Base-by-base conservation (phyloP, 2,113 vertebrate genomes). In the Dicrurus megarhynchus region DNA sequence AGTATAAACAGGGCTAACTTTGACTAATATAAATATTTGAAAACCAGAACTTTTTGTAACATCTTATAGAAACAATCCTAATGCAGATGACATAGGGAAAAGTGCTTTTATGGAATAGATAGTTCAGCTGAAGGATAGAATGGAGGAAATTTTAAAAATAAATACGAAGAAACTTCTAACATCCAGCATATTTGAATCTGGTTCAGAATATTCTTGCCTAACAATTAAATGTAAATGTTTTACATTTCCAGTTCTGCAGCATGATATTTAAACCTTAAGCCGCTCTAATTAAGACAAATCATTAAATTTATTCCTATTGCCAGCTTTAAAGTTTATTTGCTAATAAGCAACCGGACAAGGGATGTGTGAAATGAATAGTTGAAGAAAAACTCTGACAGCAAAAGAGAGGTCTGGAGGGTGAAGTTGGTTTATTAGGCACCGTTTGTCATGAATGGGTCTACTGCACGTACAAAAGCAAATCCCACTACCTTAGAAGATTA, bases 11-110 rank as follows among this genome's bases (percentile, higher is more conserved):
- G 80, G 89, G 86, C 60, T 93, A 98, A 96, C 97, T 97, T 97
- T 97, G 97, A 97, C 97, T 98, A 98, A 98, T 98, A 98, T 98
- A 98, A 98, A 98, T 98, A 98, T 98, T 98, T 98, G 98, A 98
- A 98, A 97, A 96, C 50, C 96, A 98, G 96, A 97, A 98, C 97
- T 97, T 98, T 97, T 96, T 96, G 97, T 95, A 97, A 97, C 90
- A 93, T 96, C 94, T 98, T 98, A 93, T 37, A 95, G 97, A 97
- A 98, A 98, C 98, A 98, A 90, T 86, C 87, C 57, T 85, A 94
- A 94, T 91, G 86, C 87, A 95, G 95, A 96, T 91, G 97, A 97
- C 95, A 97, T 94, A 96, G 88, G 75, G 78, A 90, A 97, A 96
- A 97, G 83, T 70, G 68, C 93, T 96, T 97, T 98, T 86, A 88